phyloP scores from a whole-genome alignment of 2,113 vertebrate species.

The Bos javanicus region DNA sequence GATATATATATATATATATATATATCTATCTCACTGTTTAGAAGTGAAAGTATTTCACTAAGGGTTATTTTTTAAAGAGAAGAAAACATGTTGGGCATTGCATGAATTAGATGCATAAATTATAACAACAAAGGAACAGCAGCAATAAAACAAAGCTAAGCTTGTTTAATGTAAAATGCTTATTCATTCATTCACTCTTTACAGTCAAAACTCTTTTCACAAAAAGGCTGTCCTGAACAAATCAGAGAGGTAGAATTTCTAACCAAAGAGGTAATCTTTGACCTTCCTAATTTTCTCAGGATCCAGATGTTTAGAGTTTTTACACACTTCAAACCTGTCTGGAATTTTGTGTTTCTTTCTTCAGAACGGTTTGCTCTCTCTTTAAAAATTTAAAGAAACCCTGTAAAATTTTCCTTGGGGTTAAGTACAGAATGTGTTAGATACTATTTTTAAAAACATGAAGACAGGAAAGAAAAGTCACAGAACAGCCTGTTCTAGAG shows the following conservation, averaged over 20 bases:
- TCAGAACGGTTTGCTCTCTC: not conserved
- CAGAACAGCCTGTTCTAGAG: not conserved
- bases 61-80: not conserved
- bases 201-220: not conserved
- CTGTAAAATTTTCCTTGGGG: not conserved
- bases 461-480: not conserved
- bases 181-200: conserved; percentile 3
- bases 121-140: not conserved
- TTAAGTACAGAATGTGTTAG: conserved; percentile 32
- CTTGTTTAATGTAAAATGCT: conserved; percentile 40
- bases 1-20: accelerated
- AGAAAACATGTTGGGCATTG: not conserved
- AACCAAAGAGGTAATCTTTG: not conserved
- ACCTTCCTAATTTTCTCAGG: not conserved
- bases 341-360: not conserved
- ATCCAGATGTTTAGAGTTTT: not conserved
- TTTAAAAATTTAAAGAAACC: conserved; percentile 12
- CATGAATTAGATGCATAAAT: conserved; percentile 12
- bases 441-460: conserved; percentile 10
- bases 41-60: not conserved
- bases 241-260: not conserved
- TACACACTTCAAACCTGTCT: not conserved
- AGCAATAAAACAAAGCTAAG: not conserved
- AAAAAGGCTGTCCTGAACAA: not conserved
- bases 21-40: not conserved